Evolutionary conservation across 2,113 vertebrate genomes (phyloP).

Genomic region (Heteronetta atricapilla): DNA sequence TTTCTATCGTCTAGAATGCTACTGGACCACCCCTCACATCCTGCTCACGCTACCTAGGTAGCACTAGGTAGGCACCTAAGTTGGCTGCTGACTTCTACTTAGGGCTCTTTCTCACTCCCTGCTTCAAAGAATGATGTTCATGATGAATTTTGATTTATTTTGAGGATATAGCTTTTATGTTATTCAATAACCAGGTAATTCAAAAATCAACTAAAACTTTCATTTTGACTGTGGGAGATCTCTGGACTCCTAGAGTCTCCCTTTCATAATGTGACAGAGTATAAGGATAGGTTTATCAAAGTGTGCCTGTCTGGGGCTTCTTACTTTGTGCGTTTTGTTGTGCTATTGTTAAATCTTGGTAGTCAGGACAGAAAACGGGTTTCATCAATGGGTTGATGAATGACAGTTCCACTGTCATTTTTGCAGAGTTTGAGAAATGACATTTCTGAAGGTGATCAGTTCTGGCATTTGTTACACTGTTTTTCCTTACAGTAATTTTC

Average conservation of each 20-base stretch:
- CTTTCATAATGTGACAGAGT: not conserved
- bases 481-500: not conserved
- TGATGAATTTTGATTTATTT: not conserved
- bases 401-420: accelerated
- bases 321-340: not conserved
- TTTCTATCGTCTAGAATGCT: not conserved
- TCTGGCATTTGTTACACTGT: not conserved
- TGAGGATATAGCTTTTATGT: not conserved
- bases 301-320: not conserved
- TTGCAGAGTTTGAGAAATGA: not conserved
- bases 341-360: not conserved
- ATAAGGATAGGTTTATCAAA: not conserved
- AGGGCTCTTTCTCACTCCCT: not conserved
- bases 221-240: not conserved
- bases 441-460: not conserved
- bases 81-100: not conserved
- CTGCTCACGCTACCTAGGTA: not conserved
- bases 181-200: not conserved
- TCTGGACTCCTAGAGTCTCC: not conserved
- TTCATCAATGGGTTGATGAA: not conserved
- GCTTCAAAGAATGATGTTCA: not conserved
- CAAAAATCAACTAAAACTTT: not conserved
- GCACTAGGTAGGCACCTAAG: not conserved
- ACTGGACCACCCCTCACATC: accelerated
- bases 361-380: not conserved